Conservation (phyloP, 2,888 invertebrate species). For the Drosophila histrio region DNA sequence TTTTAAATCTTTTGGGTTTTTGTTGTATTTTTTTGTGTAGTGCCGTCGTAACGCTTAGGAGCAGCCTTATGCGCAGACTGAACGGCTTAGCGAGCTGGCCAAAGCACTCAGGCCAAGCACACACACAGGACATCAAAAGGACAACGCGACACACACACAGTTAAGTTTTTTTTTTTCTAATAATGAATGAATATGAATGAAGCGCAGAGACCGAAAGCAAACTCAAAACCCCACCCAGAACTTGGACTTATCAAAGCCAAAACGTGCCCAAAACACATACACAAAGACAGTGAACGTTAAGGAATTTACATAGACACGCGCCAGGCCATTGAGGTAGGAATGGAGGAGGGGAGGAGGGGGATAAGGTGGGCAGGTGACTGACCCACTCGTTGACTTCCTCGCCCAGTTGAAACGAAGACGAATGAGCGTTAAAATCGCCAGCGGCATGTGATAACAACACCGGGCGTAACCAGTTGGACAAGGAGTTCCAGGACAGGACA, state of each 20-base stretch:
- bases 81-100: conserved; percentile 71
- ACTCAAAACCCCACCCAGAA: conserved; percentile 54
- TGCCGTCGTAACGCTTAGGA: conserved; percentile 68
- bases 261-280: conserved; percentile 73
- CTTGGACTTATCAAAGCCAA: conserved; percentile 72
- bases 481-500: conserved; percentile 22
- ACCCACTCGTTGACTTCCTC: conserved; percentile 65
- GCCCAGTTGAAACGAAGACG: conserved; percentile 79
- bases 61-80: conserved; percentile 82
- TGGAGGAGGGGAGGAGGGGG: neutral
- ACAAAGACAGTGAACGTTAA: conserved; percentile 16
- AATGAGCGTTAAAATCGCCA: conserved; percentile 79
- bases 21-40: conserved; percentile 18
- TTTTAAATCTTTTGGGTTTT: neutral
- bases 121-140: conserved; percentile 61
- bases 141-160: conserved; percentile 54
- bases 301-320: conserved; percentile 73
- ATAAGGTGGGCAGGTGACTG: conserved; percentile 21
- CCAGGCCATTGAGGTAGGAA: conserved; percentile 42
- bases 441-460: conserved; percentile 74
- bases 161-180: conserved; percentile 77
- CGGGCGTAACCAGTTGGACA: conserved; percentile 56
- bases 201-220: conserved; percentile 49
- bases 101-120: conserved; percentile 43
- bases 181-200: conserved; percentile 82